phyloP scores from a whole-genome alignment of 2,113 vertebrate genomes.

The Menura novaehollandiae region DNA sequence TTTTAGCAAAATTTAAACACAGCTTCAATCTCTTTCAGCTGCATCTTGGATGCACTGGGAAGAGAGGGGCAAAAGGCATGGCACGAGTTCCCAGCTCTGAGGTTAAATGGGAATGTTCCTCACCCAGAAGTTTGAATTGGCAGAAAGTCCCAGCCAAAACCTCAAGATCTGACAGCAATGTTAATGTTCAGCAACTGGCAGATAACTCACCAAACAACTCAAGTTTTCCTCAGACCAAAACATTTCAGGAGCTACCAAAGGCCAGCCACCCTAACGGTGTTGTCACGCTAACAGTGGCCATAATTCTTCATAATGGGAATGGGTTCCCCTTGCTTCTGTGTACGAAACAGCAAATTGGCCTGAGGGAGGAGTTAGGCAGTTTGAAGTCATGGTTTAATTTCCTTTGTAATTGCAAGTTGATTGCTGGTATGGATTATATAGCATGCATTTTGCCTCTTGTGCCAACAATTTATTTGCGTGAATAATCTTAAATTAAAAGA shows the following conservation, averaged over 20 bases:
- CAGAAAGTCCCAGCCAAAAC: background rate
- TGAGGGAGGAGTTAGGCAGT: slow-evolving; percentile 56
- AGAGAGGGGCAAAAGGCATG: background rate
- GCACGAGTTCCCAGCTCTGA: background rate
- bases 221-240: background rate
- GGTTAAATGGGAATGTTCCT: background rate
- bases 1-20: background rate
- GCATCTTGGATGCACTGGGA: background rate
- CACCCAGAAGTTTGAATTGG: background rate
- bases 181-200: background rate
- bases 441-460: slow-evolving; percentile 22
- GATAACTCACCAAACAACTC: background rate
- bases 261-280: background rate
- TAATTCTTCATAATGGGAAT: slow-evolving; percentile 54
- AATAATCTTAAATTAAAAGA: slow-evolving; percentile 72
- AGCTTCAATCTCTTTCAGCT: background rate
- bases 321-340: slow-evolving; percentile 12
- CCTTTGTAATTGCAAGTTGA: slow-evolving; percentile 71
- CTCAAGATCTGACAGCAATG: background rate
- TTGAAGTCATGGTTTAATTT: slow-evolving; percentile 71
- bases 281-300: background rate
- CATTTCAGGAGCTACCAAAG: background rate
- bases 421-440: slow-evolving; percentile 65
- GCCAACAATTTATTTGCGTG: slow-evolving; percentile 57
- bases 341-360: slow-evolving; percentile 57